Evolutionary conservation across 2,888 invertebrate genomes (phyloP), one percentile per base, ranked within the genome.

Genomic region (Microctonus hyperodae): DNA sequence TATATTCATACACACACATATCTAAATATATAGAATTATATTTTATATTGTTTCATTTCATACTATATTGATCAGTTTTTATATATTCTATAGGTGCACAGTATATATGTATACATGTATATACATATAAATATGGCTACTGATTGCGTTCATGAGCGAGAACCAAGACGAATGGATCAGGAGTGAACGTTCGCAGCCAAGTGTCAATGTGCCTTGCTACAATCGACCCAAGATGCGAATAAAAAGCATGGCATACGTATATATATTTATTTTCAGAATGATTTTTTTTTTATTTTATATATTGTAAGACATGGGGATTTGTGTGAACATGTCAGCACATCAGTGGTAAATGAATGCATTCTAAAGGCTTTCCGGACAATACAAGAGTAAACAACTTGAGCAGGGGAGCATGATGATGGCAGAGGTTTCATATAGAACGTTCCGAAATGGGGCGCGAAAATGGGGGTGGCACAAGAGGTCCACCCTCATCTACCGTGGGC

Each of bases 311-410:
- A 23, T 53, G 28, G 28, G 13, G n/a, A 3, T 1, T 20, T 50
- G 20, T 50, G 22, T 5, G 20, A 4, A 44, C 3, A n/a, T 10
- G 10, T 7, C 11, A n/a, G 16, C 5, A 3, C 16, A 33, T 31
- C 31, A 7, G 22, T 44, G 44, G 9, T 16, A 11, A 28, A 33
- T 16, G 44, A 16, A 20, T 5, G 59, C 53, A 31, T 50, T 56
- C 22, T 61, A 69, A 65, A 57, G 60, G 68, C 69, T 48, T 73
- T 72, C 73, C 72, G 74, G 81, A 83, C 81, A 81, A 83, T 83
- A 82, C 79, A 81, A 79, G 74, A 75, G 82, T 83, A 83, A 83
- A 83, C 83, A 83, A 82, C 75, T 61, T 71, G 77, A 83, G 66
- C 79, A 83, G 83, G 82, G 70, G 65, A 70, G 40, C 75, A 83